Conservation (phyloP, 2,888 invertebrate genomes). For the Eurytoma adleriae region DNA sequence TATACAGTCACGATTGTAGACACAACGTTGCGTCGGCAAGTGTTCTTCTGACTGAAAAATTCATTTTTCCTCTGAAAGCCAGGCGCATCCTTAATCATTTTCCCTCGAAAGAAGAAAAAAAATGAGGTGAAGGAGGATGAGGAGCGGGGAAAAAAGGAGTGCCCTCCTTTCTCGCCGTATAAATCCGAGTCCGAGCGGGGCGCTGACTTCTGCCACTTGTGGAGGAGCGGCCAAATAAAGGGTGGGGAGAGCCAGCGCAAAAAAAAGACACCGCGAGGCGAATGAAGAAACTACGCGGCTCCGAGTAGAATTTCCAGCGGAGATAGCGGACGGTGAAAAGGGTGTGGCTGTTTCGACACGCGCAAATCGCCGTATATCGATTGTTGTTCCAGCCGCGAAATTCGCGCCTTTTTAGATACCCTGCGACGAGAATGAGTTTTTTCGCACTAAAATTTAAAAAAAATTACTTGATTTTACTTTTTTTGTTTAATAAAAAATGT, state of each 20-base stretch:
- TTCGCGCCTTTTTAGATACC: too few species aligned
- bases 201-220: conserved; percentile 36
- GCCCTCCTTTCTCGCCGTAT: neutral
- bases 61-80: neutral
- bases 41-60: neutral
- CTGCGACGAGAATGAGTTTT: too few species aligned
- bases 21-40: too few species aligned
- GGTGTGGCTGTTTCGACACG: too few species aligned
- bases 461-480: too few species aligned
- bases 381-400: too few species aligned
- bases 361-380: too few species aligned
- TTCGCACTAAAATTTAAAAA: too few species aligned
- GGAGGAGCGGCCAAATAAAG: neutral
- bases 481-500: too few species aligned
- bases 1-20: too few species aligned
- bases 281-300: neutral
- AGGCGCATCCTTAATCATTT: neutral
- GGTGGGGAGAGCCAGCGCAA: neutral
- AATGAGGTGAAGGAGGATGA: neutral
- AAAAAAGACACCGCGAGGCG: neutral
- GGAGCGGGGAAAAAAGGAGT: neutral
- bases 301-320: too few species aligned
- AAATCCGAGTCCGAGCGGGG: neutral
- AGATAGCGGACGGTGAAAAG: too few species aligned
- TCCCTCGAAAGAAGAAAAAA: neutral